Evolutionary conservation across 2,888 invertebrate genomes (phyloP), one percentile per base, ranked within the genome.

Genomic region (Smittia aterrima): DNA sequence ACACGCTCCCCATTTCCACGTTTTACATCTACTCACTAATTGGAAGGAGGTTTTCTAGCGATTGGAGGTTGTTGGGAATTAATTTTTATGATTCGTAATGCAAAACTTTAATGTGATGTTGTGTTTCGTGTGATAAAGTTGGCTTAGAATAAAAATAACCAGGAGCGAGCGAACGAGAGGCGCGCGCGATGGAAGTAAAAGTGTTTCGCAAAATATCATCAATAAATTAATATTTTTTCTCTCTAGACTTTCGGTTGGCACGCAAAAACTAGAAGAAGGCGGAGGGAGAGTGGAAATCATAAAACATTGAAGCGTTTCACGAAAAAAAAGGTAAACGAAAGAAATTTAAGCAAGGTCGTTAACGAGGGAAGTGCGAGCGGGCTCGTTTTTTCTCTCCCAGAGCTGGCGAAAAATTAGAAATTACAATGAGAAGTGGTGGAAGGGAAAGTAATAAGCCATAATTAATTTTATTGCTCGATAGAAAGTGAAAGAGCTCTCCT

Each of bases 131-230:
- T 47, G 16, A 47, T 47, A 47, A 47, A 47, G 4, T n/a, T 32
- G 3, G 32, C 32, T 3, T 32, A 32, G 32, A 3, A 6, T 32
- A 9, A 32, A n/a, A 47, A 11, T 11, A 47, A 47, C 2, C 47
- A n/a, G 47, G n/a, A 47, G n/a, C 16, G 47, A 16, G 47, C 2
- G 47, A n/a, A n/a, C n/a, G n/a, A n/a, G n/a, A n/a, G n/a, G n/a
- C n/a, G 47, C 47, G 13, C 47, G 16, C 47, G 13, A 16, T 47
- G n/a, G 16, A 16, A n/a, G 16, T 47, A n/a, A 47, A 47, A 47
- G 47, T 47, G 47, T 47, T 47, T 47, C 47, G 47, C 47, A 47
- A 47, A 47, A 47, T n/a, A 47, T 16, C 47, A 47, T 47, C n/a
- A 47, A 47, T 13, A 47, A 47, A 47, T n/a, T 47, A 47, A 47